Evolutionary conservation across 1,140 invertebrate species (phyloP), one percentile per base, ranked within the genome.

Genomic region (Drosophila nasuta): DNA sequence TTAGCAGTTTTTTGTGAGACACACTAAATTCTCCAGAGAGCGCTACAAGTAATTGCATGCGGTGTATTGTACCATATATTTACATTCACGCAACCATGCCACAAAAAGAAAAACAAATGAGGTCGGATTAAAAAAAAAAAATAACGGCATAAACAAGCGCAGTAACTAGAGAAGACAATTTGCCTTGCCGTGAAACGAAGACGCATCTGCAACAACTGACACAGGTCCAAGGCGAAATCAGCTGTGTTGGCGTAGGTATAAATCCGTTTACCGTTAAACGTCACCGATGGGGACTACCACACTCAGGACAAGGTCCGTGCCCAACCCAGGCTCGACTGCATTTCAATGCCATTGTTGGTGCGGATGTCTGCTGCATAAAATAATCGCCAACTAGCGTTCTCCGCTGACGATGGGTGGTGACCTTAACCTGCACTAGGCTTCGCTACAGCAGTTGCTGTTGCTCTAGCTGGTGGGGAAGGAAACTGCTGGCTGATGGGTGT

Each of bases 271-370:
- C 73, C 52, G 83, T 73, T 83, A 87, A 82, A 79, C 82, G 79
- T 77, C 76, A 87, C 66, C 57, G 48, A 67, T 52, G 75, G 54
- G 43, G 48, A 45, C 48, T 49, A 56, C 48, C 57, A 49, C 1
- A 41, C 51, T 33, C 52, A 45, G 54, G 49, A 71, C 46, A n/a
- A 45, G 25, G 25, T 41, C 8, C 45, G 51, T 59, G 43, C 56
- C 38, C 48, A 43, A 45, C 35, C 35, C 35, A 38, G 57, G 43
- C 20, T 5, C 30, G 3, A 17, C 75, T 66, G 76, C 58, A 77
- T 80, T 87, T 77, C 82, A 88, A 88, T 86, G 82, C 82, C 82
- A 86, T 86, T 82, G 82, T 80, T 82, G 74, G 75, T 77, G 79
- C 71, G 70, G 67, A 64, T 58, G 35, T 56, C 28, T 86, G 82